Base-by-base conservation (phyloP, 1,140 invertebrate species). In the Plutomurus gul region DNA sequence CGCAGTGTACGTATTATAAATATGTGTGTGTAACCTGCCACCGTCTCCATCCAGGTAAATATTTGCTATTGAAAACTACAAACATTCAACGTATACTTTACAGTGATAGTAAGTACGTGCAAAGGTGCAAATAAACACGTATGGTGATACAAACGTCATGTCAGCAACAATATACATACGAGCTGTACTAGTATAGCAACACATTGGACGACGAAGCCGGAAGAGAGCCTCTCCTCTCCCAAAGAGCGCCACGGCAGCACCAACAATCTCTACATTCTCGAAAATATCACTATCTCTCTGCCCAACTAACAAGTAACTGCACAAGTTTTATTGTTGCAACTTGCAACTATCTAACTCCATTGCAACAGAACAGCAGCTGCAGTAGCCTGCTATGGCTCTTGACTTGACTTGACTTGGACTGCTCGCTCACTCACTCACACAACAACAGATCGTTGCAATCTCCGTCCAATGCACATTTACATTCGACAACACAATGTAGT, bases 281-380 rank as follows among this genome's bases (percentile, higher is more conserved):
- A 65, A 65, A 65, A 30, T 65, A 65, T 65, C 56, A 33, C 36
- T n/a, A n/a, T n/a, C n/a, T n/a, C n/a, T n/a, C n/a, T n/a, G n/a
- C n/a, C n/a, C n/a, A n/a, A n/a, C n/a, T 65, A 65, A 65, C 56
- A 65, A 65, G 25, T 65, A 65, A 65, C 56, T 65, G 56, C 56
- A 65, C 56, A 65, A 65, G 56, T 65, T n/a, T n/a, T 65, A 65
- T 65, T 65, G 56, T 65, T 65, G 56, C 56, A 60, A 60, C 39
- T 13, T 10, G n/a, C 39, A 13, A 43, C 39, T 3, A 2, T n/a
- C 39, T 3, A 43, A n/a, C 7, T 1, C 10, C n/a, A 43, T 43
- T 4, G 39, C n/a, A 13, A n/a, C n/a, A 13, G 39, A 13, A 13
- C 2, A 43, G 39, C n/a, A 43, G 10, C n/a, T 43, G 39, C 33